Evolutionary conservation across 2,888 invertebrate species (phyloP).

Genomic region (Cephus pulcher): DNA sequence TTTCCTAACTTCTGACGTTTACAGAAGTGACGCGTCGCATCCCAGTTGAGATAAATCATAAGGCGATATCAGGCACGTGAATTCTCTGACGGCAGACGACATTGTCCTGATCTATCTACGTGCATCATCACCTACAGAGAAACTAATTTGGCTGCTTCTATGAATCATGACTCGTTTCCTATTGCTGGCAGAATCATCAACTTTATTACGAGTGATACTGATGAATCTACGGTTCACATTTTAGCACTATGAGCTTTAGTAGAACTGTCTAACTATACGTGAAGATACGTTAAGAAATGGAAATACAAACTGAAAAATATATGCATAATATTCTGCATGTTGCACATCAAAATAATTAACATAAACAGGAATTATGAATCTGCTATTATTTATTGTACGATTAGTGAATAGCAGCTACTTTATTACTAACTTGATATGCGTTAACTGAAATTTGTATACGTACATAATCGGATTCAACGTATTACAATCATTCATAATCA

Average conservation of each 20-base stretch:
- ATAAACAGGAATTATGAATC: neutral
- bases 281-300: neutral
- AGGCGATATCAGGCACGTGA: neutral
- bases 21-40: too few species aligned
- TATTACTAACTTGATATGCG: neutral
- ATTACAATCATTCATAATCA: neutral
- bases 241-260: neutral
- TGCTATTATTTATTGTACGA: neutral
- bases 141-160: neutral
- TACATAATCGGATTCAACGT: neutral
- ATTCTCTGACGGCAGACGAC: neutral
- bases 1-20: neutral
- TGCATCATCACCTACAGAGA: neutral
- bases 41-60: neutral
- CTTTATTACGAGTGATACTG: neutral
- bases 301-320: neutral
- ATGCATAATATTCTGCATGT: too few species aligned
- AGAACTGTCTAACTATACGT: neutral
- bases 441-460: neutral
- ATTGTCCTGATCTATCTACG: neutral
- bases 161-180: neutral
- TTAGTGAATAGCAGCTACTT: neutral
- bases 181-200: neutral
- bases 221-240: neutral
- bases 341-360: neutral